Conservation (phyloP, 2,797 vertebrate genomes). For the Oreochromis grahami region DNA sequence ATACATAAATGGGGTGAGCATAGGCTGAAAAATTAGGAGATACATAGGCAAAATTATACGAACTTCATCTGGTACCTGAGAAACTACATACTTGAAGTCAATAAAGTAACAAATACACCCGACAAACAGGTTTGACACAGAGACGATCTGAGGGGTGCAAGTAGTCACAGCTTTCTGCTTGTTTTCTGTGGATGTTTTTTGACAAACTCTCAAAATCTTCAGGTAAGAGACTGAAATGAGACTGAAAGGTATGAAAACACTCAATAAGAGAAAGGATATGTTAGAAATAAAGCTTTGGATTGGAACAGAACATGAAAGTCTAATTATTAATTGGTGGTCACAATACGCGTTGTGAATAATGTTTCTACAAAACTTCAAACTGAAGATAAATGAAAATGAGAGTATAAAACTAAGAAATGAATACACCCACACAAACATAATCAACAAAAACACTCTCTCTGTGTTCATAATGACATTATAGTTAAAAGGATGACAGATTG, state of each 20-base stretch:
- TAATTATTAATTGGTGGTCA: too few relatives aligned
- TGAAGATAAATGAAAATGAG: fast-evolving
- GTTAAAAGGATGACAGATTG: too few relatives aligned
- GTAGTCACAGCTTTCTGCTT: not conserved
- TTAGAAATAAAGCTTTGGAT: too few relatives aligned
- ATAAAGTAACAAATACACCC: fast-evolving
- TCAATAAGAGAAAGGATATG: fast-evolving
- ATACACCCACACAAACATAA: fast-evolving
- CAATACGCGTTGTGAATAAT: fast-evolving
- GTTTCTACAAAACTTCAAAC: fast-evolving
- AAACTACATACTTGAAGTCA: fast-evolving
- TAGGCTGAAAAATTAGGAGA: fast-evolving
- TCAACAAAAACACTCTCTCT: too few relatives aligned
- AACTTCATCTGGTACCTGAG: not conserved
- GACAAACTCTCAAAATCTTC: not conserved
- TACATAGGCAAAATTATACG: not conserved
- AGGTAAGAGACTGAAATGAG: fast-evolving
- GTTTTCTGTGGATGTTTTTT: fast-evolving
- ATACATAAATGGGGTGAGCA: not conserved
- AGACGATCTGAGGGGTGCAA: fast-evolving
- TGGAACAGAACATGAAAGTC: fast-evolving
- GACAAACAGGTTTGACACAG: fast-evolving
- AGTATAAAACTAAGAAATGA: too few relatives aligned
- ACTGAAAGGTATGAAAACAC: not conserved
- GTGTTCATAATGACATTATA: fast-evolving